Base-by-base conservation (phyloP, 2,888 invertebrate species). In the Eurytoma californica region DNA sequence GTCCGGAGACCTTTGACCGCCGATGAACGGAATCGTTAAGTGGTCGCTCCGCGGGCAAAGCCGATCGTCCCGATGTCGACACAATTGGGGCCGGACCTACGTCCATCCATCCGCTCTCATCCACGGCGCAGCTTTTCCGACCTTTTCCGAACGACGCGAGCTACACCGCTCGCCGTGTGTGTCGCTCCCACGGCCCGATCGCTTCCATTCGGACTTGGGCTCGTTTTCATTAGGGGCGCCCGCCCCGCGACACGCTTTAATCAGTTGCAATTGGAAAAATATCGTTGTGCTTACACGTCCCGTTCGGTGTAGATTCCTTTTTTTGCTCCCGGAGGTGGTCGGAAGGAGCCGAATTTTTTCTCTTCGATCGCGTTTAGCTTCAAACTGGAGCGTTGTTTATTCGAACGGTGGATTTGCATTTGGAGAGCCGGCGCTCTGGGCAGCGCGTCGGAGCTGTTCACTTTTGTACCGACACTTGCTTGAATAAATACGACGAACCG, bases 51-150 rank as follows among this genome's bases (percentile, higher is more conserved):
- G 77, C 9, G 20, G 69, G 55, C 66, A 69, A 77, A 84, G 82
- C 84, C 83, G 84, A 84, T 84, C 85, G 84, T 30, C 83, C 83
- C 82, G 80, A 80, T 81, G 84, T 83, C 85, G 84, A 86, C 86
- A 87, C 83, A 85, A 86, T 86, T 85, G 84, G 86, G 86, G 85
- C 82, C 85, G 86, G 84, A 82, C 84, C 63, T 65, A 30, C 67
- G 60, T 67, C 79, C 51, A n/a, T 77, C 60, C 55, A 49, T 24
- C 13, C 65, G 24, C 49, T 24, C 72, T 2, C 72, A 9, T 13
- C 55, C 28, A 3, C 55, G 58, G 16, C 47, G 9, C 57, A 47
- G 73, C 73, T 73, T 73, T 73, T 73, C 65, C 30, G 30, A 72
- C 53, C 72, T 72, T 72, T 72, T 72, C 39, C 63, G 39, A n/a